Conservation (phyloP, 1,140 invertebrate genomes). For the Trichonephila clavipes region DNA sequence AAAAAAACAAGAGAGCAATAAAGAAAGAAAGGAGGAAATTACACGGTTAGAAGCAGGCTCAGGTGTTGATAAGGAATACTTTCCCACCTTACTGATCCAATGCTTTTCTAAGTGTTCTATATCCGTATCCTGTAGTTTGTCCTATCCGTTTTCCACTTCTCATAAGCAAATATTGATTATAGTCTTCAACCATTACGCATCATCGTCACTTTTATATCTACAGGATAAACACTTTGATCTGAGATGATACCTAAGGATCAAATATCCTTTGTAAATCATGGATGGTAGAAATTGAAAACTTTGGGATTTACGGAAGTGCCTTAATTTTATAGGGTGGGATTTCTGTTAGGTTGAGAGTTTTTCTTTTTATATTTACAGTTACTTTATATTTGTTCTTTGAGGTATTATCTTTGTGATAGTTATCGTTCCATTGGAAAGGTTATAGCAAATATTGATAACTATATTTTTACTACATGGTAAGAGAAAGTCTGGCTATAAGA, state of each 20-base stretch:
- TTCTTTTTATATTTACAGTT: no score
- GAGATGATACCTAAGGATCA: neutral
- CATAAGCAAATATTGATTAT: slow-evolving; percentile 9
- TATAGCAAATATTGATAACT: no score
- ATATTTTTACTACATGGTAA: no score
- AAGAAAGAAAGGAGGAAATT: neutral
- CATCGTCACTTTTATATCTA: neutral
- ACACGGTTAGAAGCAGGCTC: neutral
- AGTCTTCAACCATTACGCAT: neutral
- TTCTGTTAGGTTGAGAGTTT: no score
- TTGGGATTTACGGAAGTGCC: no score
- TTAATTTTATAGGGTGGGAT: no score
- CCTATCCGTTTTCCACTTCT: neutral
- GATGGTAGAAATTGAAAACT: no score
- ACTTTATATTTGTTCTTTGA: no score
- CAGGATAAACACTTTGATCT: neutral
- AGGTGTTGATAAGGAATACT: slow-evolving; percentile 1
- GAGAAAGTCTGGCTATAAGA: no score
- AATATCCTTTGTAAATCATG: no score
- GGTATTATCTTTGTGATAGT: no score
- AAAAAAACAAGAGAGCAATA: neutral
- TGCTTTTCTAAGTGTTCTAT: neutral
- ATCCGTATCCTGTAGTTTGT: neutral
- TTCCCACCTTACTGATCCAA: slow-evolving; percentile 1
- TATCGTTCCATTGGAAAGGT: no score